A percentile compares a stretch with the other conserved stretches of the same genome.
These are phyloP conservation scores for Pygocentrus nattereri DNA, from an alignment of 2,797 vertebrate genomes.

Conservation along the genomic window DNA sequence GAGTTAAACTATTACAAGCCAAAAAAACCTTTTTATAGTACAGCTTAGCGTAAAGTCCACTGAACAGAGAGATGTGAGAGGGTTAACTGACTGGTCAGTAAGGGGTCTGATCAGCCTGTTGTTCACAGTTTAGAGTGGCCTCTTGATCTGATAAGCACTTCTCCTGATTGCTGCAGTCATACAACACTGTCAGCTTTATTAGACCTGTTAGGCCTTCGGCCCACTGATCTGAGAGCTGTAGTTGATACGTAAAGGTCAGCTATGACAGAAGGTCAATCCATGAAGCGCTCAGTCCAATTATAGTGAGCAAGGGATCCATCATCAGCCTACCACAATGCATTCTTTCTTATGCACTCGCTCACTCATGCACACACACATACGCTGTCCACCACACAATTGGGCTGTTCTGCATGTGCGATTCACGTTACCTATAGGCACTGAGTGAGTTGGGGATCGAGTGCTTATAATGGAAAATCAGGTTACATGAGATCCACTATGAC, in stretches of 20 bases:
- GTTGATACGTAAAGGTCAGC: slow-evolving; percentile 40
- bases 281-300: slow-evolving; percentile 52
- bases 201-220: slow-evolving; percentile 28
- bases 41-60: too few relatives aligned
- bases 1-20: neutral
- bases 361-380: slow-evolving; percentile 1
- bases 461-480: slow-evolving; percentile 37
- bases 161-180: slow-evolving; percentile 38
- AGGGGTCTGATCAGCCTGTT: neutral
- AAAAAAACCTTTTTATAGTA: too few relatives aligned
- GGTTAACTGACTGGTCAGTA: neutral
- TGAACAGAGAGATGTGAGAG: neutral
- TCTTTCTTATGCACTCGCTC: slow-evolving; percentile 2
- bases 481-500: slow-evolving; percentile 16
- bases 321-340: slow-evolving; percentile 28
- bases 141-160: slow-evolving; percentile 30
- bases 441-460: slow-evolving; percentile 3
- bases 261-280: slow-evolving; percentile 49
- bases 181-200: slow-evolving; percentile 46
- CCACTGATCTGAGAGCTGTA: slow-evolving; percentile 28
- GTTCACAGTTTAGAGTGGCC: slow-evolving; percentile 22
- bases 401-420: slow-evolving; percentile 19
- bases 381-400: neutral
- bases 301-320: slow-evolving; percentile 31
- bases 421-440: slow-evolving; percentile 24